Evolutionary conservation across 2,797 vertebrate genomes (phyloP).

Genomic region (Alouatta caraya): DNA sequence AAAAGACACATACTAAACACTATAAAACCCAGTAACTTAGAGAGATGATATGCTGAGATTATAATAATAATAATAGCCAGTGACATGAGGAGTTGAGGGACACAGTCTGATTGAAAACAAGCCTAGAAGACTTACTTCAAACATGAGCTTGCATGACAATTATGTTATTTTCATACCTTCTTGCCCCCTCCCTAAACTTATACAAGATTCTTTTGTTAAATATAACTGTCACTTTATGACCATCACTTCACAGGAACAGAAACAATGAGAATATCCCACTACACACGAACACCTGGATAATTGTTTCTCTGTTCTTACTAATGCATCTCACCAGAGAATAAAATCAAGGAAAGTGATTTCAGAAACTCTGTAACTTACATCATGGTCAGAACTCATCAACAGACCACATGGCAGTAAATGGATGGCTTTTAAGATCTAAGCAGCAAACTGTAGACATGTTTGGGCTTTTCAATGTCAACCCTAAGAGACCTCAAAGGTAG

Average conservation of each 20-base stretch:
- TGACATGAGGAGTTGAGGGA: neutral
- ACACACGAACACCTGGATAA: neutral
- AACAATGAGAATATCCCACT: neutral
- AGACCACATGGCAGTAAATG: neutral
- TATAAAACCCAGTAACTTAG: neutral
- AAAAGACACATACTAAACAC: neutral
- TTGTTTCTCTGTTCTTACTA: neutral
- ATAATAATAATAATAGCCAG: neutral
- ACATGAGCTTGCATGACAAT: neutral
- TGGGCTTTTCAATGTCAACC: constrained; percentile 45
- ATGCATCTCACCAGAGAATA: constrained; percentile 41
- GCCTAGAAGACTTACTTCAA: neutral
- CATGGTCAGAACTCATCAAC: neutral
- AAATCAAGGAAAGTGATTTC: constrained; percentile 19
- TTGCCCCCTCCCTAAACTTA: neutral
- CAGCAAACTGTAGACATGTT: constrained; percentile 22
- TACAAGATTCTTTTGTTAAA: constrained; percentile 28
- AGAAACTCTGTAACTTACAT: neutral
- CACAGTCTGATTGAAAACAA: neutral
- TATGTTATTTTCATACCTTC: neutral
- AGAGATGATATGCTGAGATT: neutral
- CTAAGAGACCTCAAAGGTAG: constrained; percentile 44
- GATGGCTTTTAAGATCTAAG: constrained; percentile 51
- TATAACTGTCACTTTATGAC: neutral
- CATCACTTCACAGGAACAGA: neutral